Base-by-base conservation (phyloP, 2,797 vertebrate species). In the Anas bahamensis region DNA sequence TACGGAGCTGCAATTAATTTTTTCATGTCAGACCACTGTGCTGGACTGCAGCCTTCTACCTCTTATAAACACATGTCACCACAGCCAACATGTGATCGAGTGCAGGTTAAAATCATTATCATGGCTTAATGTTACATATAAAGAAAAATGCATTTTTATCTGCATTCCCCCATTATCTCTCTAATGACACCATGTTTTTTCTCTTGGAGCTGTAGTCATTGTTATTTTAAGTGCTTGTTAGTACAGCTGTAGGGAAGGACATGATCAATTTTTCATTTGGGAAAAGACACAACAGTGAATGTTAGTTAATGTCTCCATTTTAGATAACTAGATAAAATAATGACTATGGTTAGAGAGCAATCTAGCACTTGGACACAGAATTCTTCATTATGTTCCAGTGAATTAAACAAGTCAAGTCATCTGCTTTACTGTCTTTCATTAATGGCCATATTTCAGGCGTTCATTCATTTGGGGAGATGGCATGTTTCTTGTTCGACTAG, bases 91-190 rank as follows among this genome's bases (percentile, higher is more conserved):
- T 86, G 90, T 95, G 96, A 97, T 95, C 61, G 10, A 94, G 80
- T 94, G 92, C 94, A 95, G 95, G 96, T 97, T 96, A 95, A 96
- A 96, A 95, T 96, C 91, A 95, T 95, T 95, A 97, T 95, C 93
- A 90, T 46, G 2, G 83, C 89, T 92, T 92, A 92, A 95, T 82
- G 85, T 94, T 95, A 68, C 87, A 84, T 80, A 94, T 92, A 91
- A 93, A 95, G 95, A 95, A 95, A 95, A 95, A 95, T 93, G 92
- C 64, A 74, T 84, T 92, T 95, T 96, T 93, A 92, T 92, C 94
- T 95, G 14, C 91, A 93, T 94, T 95, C 80, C 69, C 77, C 44
- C 82, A 80, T 79, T 95, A 95, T 92, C 94, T 95, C 79, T 71
- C 79, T 76, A 75, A 90, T 18, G 76, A 87, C 86, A 92, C 82